Evolutionary conservation across 2,888 invertebrate genomes (phyloP), one percentile per base, ranked within the genome.

Genomic region (Deilephila elpenor): DNA sequence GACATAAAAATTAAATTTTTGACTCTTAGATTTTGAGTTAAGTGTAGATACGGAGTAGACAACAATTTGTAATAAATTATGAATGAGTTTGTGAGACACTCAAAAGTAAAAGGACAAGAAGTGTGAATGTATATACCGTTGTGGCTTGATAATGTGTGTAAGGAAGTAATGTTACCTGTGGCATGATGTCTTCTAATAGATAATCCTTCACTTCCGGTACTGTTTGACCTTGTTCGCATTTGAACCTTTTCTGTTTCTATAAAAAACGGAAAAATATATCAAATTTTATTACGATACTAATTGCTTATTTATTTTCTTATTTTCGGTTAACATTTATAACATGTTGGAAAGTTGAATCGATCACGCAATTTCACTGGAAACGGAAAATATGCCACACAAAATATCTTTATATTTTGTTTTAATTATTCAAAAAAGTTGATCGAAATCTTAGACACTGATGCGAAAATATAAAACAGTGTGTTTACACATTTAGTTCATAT

Each of bases 161-260:
- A 51, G 0, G 51, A 6, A 5, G 17, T 51, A 25, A 1, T 67
- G 74, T 87, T 86, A 95, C 95, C 95, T 95, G 95, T 89, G 92
- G 94, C 93, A 92, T 95, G 94, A 93, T 95, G 94, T 95, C 95
- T 94, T 93, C 95, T 91, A 89, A 95, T 94, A 76, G 95, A 93
- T 89, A 95, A 90, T 89, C 95, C 95, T 93, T 95, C 95, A 86
- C 95, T 95, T 85, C 95, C 95, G 87, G 95, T 95, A 88, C 95
- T 95, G 81, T 95, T 95, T 75, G 95, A 95, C 89, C 95, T 90
- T 87, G 95, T 91, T 90, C 95, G 89, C 92, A 95, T 95, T 89
- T 94, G 95, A 90, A 95, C 94, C 91, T 94, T 95, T 88, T 94
- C 95, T 82, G 88, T 89, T 87, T 95, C 95, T 95, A 88, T 29